These are phyloP conservation scores for Protosalanx chinensis DNA, from an alignment of 2,797 vertebrate genomes.

Conservation along the genomic window DNA sequence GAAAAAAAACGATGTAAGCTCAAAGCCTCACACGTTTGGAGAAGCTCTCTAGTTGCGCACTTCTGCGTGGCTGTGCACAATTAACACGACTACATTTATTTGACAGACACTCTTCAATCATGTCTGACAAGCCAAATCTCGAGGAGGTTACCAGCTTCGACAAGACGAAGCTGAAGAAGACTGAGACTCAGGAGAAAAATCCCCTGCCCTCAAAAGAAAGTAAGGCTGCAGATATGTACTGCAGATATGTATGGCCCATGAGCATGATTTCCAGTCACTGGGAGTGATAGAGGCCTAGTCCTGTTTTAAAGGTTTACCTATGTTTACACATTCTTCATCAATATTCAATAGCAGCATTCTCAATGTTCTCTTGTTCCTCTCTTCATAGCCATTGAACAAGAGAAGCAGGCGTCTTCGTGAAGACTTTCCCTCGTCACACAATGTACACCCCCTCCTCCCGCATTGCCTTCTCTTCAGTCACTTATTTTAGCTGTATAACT, in stretches of 20 bases:
- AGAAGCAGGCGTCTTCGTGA: constrained; percentile 90
- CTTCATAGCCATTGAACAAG: constrained; percentile 88
- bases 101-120: constrained; percentile 63
- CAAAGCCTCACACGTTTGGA: constrained; percentile 24
- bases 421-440: constrained; percentile 74
- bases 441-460: constrained; percentile 87
- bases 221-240: constrained; percentile 59
- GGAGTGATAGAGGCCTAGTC: neutral
- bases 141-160: constrained; percentile 74
- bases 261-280: neutral
- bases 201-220: constrained; percentile 93
- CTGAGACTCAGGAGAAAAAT: constrained; percentile 83
- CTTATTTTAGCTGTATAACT: constrained; percentile 98
- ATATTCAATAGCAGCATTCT: constrained; percentile 3
- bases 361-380: neutral
- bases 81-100: neutral
- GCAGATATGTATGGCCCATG: neutral
- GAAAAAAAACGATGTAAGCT: constrained; percentile 62
- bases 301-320: neutral
- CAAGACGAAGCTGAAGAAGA: constrained; percentile 80
- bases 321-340: neutral
- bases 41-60: constrained; percentile 26
- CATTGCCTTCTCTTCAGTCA: constrained; percentile 98
- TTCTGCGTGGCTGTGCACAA: neutral
- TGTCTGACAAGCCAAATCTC: constrained; percentile 75